Evolutionary conservation across 2,797 vertebrate species (phyloP).

Genomic region (Sylvilagus floridanus): DNA sequence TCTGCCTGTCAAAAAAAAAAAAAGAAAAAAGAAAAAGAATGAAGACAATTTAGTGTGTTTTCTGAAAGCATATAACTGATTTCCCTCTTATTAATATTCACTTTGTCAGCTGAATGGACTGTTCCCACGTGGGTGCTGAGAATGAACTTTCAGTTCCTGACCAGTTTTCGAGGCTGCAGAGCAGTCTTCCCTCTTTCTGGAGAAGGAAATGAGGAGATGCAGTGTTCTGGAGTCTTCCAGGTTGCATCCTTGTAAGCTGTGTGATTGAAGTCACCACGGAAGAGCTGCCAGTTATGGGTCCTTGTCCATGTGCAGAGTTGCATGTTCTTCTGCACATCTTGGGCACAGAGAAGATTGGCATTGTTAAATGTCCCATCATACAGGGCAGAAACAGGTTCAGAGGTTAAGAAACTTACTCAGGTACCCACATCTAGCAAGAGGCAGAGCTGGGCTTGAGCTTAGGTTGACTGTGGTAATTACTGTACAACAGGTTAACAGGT

Average conservation of each 20-base stretch:
- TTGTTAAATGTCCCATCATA: background rate
- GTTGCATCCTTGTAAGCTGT: background rate
- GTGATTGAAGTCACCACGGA: background rate
- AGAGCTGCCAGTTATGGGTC: background rate
- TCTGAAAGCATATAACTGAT: constrained; percentile 13
- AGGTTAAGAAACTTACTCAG: background rate
- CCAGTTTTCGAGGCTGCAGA: constrained; percentile 57
- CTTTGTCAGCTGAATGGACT: constrained; percentile 72
- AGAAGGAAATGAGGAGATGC: constrained; percentile 24
- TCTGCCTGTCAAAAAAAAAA: too few relatives aligned
- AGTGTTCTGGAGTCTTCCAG: background rate
- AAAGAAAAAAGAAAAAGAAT: background rate
- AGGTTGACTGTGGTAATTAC: background rate
- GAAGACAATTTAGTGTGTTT: constrained; percentile 16
- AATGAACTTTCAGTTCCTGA: constrained; percentile 84
- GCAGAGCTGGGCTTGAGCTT: background rate
- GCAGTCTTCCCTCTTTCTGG: constrained; percentile 16
- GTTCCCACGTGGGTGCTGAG: constrained; percentile 83
- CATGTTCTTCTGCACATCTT: background rate
- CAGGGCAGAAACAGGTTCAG: background rate
- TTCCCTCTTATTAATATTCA: constrained; percentile 52
- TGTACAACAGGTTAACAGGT: rapidly evolving
- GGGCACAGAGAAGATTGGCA: background rate
- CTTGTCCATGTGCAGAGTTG: background rate
- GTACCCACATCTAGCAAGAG: background rate